Evolutionary conservation across 2,113 vertebrate genomes (phyloP), one percentile per base, ranked within the genome.

Genomic region (Tiliqua scincoides): DNA sequence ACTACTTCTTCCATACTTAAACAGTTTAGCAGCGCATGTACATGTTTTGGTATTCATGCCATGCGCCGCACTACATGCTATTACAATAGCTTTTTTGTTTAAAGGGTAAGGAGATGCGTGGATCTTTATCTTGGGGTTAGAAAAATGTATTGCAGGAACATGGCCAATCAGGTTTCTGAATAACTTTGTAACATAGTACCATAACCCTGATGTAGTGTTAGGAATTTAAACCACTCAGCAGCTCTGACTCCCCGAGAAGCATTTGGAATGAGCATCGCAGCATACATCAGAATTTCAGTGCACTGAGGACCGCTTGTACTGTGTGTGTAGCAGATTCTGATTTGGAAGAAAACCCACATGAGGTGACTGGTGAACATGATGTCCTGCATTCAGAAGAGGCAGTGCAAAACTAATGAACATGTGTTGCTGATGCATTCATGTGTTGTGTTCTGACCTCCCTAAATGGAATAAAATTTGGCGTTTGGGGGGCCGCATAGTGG

Each of bases 61-160:
- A 91, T 94, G 96, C 88, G 93, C 91, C 89, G 84, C 92, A 89
- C 94, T 95, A 96, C 97, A 96, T 95, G 95, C 95, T 96, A 95
- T 94, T 95, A 96, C 95, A 96, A 96, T 96, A 95, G 96, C 96
- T 96, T 96, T 96, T 96, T 96, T 96, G 96, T 97, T 97, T 97
- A 96, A 96, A 96, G 96, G 96, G 95, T 96, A 96, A 95, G 93
- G 95, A 95, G 95, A 96, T 96, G 96, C 95, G 92, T 93, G 96
- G 96, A 97, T 97, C 96, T 97, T 97, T 97, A 97, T 97, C 97
- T 96, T 73, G 94, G 93, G 96, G 96, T 94, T 96, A 97, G 96
- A 95, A 96, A 97, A 97, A 97, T 96, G 94, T 96, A 96, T 96
- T 95, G 94, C 91, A 95, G 93, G 95, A 96, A 95, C 96, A 97